phyloP scores from a whole-genome alignment of 2,888 invertebrate genomes.

The Epistrophe eligans region DNA sequence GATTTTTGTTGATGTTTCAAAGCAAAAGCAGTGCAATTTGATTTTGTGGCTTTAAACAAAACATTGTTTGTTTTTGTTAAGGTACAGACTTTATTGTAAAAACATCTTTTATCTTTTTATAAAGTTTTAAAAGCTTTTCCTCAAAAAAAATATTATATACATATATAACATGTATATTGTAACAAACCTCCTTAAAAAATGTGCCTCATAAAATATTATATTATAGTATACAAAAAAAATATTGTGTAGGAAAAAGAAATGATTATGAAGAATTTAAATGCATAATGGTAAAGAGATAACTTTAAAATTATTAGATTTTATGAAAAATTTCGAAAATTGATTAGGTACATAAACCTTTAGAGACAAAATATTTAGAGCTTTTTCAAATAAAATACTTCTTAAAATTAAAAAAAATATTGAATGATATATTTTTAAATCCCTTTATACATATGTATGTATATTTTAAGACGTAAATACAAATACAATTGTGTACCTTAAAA shows the following conservation, averaged over 20 bases:
- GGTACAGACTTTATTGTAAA: too few species aligned
- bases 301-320: slow-evolving; percentile 10
- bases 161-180: too few species aligned
- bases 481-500: background rate
- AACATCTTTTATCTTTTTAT: background rate
- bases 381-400: background rate
- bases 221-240: slow-evolving; percentile 24
- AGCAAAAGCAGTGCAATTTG: too few species aligned
- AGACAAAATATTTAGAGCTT: slow-evolving; percentile 41
- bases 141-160: background rate
- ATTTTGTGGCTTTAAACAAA: too few species aligned
- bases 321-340: slow-evolving; percentile 6
- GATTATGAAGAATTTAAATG: background rate
- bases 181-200: slow-evolving; percentile 50
- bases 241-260: slow-evolving; percentile 22
- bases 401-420: background rate
- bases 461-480: slow-evolving; percentile 21
- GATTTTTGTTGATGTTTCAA: too few species aligned
- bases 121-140: background rate
- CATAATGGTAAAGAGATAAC: background rate
- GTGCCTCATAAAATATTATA: slow-evolving; percentile 50
- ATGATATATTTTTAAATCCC: slow-evolving; percentile 31
- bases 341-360: slow-evolving; percentile 23
- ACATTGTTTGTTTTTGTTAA: too few species aligned
- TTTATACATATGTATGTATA: background rate